Conservation (phyloP, 2,113 vertebrate genomes). For the Nothocercus nigrocapillus region DNA sequence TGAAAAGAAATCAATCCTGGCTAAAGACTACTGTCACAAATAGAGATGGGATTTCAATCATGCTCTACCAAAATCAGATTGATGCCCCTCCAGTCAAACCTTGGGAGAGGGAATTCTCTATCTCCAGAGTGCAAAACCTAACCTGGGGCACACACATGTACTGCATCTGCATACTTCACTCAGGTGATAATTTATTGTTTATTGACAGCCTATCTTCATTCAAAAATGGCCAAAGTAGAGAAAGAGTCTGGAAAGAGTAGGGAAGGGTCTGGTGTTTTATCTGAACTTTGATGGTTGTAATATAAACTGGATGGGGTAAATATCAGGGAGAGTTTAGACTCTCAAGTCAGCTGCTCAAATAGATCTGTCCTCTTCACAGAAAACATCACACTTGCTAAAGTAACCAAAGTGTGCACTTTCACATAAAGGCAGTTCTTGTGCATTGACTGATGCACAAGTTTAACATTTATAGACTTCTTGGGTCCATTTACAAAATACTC, state of each 20-base stretch:
- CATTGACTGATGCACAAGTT: not conserved
- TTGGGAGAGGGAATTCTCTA: accelerated
- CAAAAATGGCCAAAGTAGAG: not conserved
- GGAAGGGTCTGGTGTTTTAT: not conserved
- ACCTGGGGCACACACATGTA: accelerated
- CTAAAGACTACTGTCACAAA: not conserved
- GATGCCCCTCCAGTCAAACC: not conserved
- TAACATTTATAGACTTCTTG: not conserved
- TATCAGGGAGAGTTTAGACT: not conserved
- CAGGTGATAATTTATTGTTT: not conserved
- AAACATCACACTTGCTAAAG: not conserved
- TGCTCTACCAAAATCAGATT: not conserved
- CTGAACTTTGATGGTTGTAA: not conserved
- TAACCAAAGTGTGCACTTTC: not conserved
- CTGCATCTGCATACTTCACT: not conserved
- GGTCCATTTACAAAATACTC: not conserved
- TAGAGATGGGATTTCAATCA: not conserved
- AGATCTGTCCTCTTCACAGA: not conserved
- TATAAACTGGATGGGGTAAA: not conserved
- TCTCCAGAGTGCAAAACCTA: not conserved
- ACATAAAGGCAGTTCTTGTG: not conserved
- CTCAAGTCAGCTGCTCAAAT: not conserved
- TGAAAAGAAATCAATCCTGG: not conserved
- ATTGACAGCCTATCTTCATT: not conserved
- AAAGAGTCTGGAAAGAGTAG: not conserved